Evolutionary conservation across 2,113 vertebrate genomes (phyloP).

Genomic region (Murina feae): DNA sequence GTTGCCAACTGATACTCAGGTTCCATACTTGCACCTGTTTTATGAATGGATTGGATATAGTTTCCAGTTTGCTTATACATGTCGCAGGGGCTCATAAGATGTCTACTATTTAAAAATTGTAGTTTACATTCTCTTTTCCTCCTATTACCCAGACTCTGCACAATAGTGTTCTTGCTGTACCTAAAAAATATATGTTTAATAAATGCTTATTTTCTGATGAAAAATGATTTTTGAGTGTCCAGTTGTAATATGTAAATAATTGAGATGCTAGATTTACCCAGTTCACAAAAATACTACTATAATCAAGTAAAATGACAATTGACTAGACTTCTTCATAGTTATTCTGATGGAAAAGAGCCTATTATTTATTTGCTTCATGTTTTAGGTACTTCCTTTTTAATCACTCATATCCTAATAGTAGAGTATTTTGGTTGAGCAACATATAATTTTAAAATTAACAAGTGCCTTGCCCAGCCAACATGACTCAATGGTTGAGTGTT

Average conservation of each 20-base stretch:
- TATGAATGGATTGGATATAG: not conserved
- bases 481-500: too few relatives aligned
- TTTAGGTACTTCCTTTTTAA: not conserved
- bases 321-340: not conserved
- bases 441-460: not conserved
- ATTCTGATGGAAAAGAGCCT: not conserved
- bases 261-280: not conserved
- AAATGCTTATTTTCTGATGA: slow-evolving; percentile 4
- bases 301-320: not conserved
- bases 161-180: not conserved
- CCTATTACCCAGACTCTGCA: not conserved
- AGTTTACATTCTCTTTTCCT: not conserved
- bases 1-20: not conserved
- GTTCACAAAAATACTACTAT: not conserved
- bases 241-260: not conserved
- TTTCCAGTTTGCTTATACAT: not conserved
- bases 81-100: not conserved
- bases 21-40: not conserved
- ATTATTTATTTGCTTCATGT: not conserved
- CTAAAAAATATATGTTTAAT: not conserved
- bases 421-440: not conserved
- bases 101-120: not conserved
- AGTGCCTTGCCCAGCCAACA: not conserved
- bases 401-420: not conserved
- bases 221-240: not conserved